A percentile compares a stretch with the other conserved stretches of the same genome.
These are phyloP conservation scores for Cheilosia vulpina DNA, from an alignment of 2,888 invertebrate genomes.

Conservation along the genomic window DNA sequence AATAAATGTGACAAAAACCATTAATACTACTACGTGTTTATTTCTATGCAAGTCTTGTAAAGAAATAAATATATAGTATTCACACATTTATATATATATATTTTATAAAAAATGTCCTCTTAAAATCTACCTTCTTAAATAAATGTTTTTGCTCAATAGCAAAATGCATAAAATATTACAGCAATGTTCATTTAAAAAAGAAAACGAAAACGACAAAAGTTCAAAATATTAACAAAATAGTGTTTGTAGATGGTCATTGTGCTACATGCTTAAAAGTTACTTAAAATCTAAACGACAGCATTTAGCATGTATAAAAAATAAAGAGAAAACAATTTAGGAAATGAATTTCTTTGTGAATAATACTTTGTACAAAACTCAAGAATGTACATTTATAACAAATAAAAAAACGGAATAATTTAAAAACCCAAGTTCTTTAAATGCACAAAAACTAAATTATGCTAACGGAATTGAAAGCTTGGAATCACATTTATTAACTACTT, in stretches of 20 bases:
- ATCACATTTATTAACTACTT: slow-evolving; percentile 67
- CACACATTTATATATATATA: slow-evolving; percentile 67
- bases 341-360: slow-evolving; percentile 55
- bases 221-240: slow-evolving; percentile 52
- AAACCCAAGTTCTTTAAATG: slow-evolving; percentile 39
- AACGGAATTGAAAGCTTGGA: slow-evolving; percentile 69
- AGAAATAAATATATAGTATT: slow-evolving; percentile 71
- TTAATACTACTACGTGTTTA: slow-evolving; percentile 62
- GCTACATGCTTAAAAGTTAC: slow-evolving; percentile 63
- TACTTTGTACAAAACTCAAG: slow-evolving; percentile 63
- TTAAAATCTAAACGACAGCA: slow-evolving; percentile 39
- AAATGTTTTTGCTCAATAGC: slow-evolving; percentile 66
- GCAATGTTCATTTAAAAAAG: slow-evolving; percentile 69
- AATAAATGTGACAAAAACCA: background rate
- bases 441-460: slow-evolving; percentile 43
- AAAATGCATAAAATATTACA: slow-evolving; percentile 73
- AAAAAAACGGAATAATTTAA: slow-evolving; percentile 20
- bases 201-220: slow-evolving; percentile 12
- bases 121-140: slow-evolving; percentile 58
- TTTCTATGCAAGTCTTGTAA: slow-evolving; percentile 71
- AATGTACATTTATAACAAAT: slow-evolving; percentile 27
- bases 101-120: slow-evolving; percentile 59
- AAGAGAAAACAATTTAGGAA: slow-evolving; percentile 26
- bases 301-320: slow-evolving; percentile 19
- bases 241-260: slow-evolving; percentile 69